phyloP scores from a whole-genome alignment of 2,888 invertebrate species.

The Aethes cnicana region DNA sequence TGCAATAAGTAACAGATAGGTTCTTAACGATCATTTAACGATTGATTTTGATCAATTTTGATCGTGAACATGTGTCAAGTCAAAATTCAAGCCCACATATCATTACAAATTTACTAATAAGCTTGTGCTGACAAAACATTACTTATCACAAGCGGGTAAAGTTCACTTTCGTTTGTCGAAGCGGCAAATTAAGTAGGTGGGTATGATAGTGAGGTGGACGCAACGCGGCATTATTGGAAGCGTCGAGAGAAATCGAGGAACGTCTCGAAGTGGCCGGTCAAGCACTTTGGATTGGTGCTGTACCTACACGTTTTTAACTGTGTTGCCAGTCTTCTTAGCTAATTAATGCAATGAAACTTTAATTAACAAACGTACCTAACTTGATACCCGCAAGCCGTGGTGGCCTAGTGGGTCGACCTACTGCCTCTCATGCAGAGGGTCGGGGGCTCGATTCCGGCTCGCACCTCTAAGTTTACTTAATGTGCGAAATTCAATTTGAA shows the following conservation, averaged over 20 bases:
- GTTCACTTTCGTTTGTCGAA: conserved; percentile 5
- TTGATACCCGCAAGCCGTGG: too few species aligned
- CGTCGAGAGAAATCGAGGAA: conserved; percentile 33
- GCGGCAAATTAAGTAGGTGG: not conserved
- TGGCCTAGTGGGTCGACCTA: too few species aligned
- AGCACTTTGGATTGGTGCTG: not conserved
- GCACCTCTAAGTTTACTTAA: too few species aligned
- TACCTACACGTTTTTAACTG: conserved; percentile 4
- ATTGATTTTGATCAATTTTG: too few species aligned
- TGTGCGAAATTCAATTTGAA: too few species aligned
- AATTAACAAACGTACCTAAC: too few species aligned
- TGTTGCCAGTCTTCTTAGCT: conserved; percentile 11
- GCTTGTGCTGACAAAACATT: conserved; percentile 3
- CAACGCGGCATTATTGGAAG: conserved; percentile 30
- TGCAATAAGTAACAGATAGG: too few species aligned
- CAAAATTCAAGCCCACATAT: too few species aligned
- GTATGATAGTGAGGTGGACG: conserved; percentile 21
- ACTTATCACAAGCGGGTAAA: not conserved
- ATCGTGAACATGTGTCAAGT: not conserved
- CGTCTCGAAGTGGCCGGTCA: conserved; percentile 24
- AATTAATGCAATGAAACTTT: not conserved
- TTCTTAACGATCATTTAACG: too few species aligned
- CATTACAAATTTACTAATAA: too few species aligned
- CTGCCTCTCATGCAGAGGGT: too few species aligned
- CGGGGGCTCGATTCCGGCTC: too few species aligned